Conservation (phyloP, 2,888 invertebrate species). For the Drosophila cracens region DNA sequence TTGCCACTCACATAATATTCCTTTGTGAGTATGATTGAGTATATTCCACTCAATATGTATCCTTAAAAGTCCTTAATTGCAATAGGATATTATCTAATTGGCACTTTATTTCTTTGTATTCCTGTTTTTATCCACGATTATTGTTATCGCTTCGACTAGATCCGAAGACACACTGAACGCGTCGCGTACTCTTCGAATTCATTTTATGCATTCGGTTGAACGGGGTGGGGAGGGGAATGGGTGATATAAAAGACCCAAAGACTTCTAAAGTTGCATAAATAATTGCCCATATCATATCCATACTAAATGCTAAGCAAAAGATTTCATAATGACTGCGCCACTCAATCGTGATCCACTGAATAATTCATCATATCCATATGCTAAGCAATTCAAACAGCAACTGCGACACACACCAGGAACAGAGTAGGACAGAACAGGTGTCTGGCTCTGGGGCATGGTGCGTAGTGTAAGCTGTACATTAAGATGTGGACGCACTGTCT, state of each 20-base stretch:
- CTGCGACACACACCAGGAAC: slow-evolving; percentile 50
- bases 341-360: slow-evolving; percentile 46
- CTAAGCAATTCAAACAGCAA: slow-evolving; percentile 54
- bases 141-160: slow-evolving; percentile 55
- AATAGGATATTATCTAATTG: slow-evolving; percentile 20
- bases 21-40: slow-evolving; percentile 10
- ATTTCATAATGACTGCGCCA: slow-evolving; percentile 50
- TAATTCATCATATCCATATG: slow-evolving; percentile 62
- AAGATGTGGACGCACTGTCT: slow-evolving; percentile 6
- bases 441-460: not conserved
- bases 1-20: slow-evolving; percentile 34
- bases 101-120: not conserved
- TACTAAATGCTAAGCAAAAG: slow-evolving; percentile 42
- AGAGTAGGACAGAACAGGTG: slow-evolving; percentile 38
- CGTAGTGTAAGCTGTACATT: not conserved
- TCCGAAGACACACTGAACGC: slow-evolving; percentile 72
- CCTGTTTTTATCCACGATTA: slow-evolving; percentile 26
- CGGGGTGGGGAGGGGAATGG: slow-evolving; percentile 20
- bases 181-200: slow-evolving; percentile 43
- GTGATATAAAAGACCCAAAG: slow-evolving; percentile 14
- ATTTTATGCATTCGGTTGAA: slow-evolving; percentile 62
- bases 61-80: slow-evolving; percentile 2
- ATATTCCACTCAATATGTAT: slow-evolving; percentile 10
- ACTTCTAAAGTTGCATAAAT: slow-evolving; percentile 53
- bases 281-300: slow-evolving; percentile 56